A percentile compares a stretch with the other conserved stretches of the same genome.
These are phyloP conservation scores for Oceanites oceanicus DNA, from an alignment of 2,113 vertebrate genomes.

Conservation along the genomic window DNA sequence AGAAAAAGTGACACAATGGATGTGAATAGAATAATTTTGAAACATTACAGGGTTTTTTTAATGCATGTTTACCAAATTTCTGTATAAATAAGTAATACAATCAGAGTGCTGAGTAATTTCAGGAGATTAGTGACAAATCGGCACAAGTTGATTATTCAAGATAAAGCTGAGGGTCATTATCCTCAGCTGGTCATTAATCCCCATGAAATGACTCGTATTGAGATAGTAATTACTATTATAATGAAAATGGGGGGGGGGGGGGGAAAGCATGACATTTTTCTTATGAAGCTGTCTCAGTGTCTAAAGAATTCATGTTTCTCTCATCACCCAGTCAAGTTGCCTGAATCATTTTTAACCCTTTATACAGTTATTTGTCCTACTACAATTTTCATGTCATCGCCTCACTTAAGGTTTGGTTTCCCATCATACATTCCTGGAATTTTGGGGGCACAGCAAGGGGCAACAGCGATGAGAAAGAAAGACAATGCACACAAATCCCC, in stretches of 20 bases:
- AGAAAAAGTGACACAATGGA: neutral
- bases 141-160: constrained; percentile 26
- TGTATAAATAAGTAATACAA: constrained; percentile 20
- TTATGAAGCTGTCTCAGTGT: neutral
- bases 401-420: neutral
- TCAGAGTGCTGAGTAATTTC: constrained; percentile 18
- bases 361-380: neutral
- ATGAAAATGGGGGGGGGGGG: neutral
- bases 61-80: constrained; percentile 2
- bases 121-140: constrained; percentile 29
- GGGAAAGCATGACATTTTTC: constrained; percentile 5
- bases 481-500: neutral
- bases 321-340: neutral
- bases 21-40: neutral
- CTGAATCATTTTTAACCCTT: neutral
- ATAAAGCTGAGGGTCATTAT: constrained; percentile 53
- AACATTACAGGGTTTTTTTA: neutral
- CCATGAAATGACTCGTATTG: constrained; percentile 36
- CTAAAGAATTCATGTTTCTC: constrained; percentile 13
- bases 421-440: neutral
- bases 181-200: constrained; percentile 40
- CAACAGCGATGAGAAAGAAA: neutral
- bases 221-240: constrained; percentile 52
- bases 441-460: neutral
- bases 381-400: neutral